Conservation (phyloP, 2,888 invertebrate genomes). For the Trypoxylon attenuatum region DNA sequence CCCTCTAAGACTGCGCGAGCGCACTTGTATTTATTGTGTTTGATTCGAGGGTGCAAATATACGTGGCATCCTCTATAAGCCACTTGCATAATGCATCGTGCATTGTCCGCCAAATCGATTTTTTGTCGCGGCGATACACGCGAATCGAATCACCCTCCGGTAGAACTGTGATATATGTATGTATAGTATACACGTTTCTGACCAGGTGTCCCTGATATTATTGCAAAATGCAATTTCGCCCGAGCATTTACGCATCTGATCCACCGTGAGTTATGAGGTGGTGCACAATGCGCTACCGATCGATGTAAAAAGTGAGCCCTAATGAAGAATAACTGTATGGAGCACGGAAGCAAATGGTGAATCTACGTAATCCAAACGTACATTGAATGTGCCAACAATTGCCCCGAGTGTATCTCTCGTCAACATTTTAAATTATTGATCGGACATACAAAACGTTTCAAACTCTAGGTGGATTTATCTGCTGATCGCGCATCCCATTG, state of each 20-base stretch:
- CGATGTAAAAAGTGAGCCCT: neutral
- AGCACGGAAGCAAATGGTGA: no score
- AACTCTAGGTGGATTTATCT: neutral
- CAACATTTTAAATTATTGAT: neutral
- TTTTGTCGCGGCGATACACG: constrained; percentile 4
- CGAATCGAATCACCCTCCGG: constrained; percentile 26
- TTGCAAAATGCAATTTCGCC: neutral
- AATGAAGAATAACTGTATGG: neutral
- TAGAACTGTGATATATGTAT: constrained; percentile 5
- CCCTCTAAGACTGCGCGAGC: constrained; percentile 9
- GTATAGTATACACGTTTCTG: neutral
- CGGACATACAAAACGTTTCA: neutral
- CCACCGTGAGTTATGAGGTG: neutral
- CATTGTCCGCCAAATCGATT: constrained; percentile 39
- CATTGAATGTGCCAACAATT: no score
- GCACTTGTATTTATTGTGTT: constrained; percentile 50
- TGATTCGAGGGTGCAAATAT: constrained; percentile 43
- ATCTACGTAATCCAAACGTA: no score
- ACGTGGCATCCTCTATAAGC: constrained; percentile 25
- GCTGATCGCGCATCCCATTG: constrained; percentile 9
- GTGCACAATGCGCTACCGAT: neutral
- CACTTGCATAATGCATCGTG: constrained; percentile 33
- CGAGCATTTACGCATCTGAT: neutral
- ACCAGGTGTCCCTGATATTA: neutral
- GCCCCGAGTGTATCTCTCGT: no score